Conservation (phyloP, 2,797 vertebrate genomes). For the Microctenopoma stevenorrisi region DNA sequence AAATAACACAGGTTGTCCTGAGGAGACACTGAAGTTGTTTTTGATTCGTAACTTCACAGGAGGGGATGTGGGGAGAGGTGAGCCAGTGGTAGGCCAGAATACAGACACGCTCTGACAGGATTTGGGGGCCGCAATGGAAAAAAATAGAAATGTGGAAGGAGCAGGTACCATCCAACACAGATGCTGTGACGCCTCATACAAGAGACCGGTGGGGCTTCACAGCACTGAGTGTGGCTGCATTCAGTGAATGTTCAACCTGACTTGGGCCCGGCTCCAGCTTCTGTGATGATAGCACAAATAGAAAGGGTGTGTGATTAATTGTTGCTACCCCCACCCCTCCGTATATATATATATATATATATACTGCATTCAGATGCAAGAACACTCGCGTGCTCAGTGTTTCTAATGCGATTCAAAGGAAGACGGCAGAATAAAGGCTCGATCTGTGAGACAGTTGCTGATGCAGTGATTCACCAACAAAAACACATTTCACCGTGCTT, state of each 20-base stretch:
- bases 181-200: slow-evolving; percentile 25
- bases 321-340: slow-evolving; percentile 2
- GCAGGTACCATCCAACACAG: slow-evolving; percentile 29
- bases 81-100: slow-evolving; percentile 60
- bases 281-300: slow-evolving; percentile 23
- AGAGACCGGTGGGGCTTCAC: too few species aligned
- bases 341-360: neutral
- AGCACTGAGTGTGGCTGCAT: slow-evolving; percentile 1
- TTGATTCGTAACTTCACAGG: slow-evolving; percentile 49
- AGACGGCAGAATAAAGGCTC: slow-evolving; percentile 54
- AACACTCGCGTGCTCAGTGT: slow-evolving; percentile 35
- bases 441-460: slow-evolving; percentile 61
- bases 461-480: slow-evolving; percentile 64
- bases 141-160: slow-evolving; percentile 24
- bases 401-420: slow-evolving; percentile 47
- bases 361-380: slow-evolving; percentile 26
- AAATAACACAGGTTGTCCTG: slow-evolving; percentile 71
- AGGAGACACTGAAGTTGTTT: slow-evolving; percentile 59
- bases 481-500: slow-evolving; percentile 39
- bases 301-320: slow-evolving; percentile 47
- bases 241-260: slow-evolving; percentile 5
- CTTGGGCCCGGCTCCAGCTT: slow-evolving; percentile 27
- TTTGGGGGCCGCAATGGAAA: slow-evolving; percentile 59
- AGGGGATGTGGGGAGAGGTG: slow-evolving; percentile 32
- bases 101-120: slow-evolving; percentile 66